Base-by-base conservation (phyloP, 2,888 invertebrate species). In the Meiosimyza decipiens region DNA sequence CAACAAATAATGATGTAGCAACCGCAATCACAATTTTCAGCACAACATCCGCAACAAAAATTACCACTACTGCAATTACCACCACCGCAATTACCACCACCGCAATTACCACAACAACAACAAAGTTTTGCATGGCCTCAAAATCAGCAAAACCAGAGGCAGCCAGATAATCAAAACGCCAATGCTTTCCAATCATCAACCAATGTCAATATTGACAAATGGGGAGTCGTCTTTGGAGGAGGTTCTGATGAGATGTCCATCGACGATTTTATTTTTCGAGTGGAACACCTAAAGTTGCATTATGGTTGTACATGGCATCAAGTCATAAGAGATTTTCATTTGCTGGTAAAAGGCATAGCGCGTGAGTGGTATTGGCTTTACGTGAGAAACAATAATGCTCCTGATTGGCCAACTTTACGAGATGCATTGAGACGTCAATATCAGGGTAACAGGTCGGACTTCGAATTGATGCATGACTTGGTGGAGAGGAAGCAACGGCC, bases 331-430 rank as follows among this genome's bases (percentile, higher is more conserved):
- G 64, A 74, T 5, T 71, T 74, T 15, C 68, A 74, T 50, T 13
- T 33, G 1, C 54, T 71, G 13, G 16, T 74, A 1, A 22, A 11
- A 6, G 74, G 71, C 0, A 18, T 22, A 18, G 74, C 69, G 2
- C 49, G 49, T 16, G 69, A 70, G 4, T 74, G 73, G 73, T 68
- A 67, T 49, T 74, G 71, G 73, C 22, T 57, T 3, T 49, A 28
- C 47, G 6, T 69, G 11, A 67, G 33, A 40, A 16, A 4, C 1
- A 55, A 54, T 15, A 15, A 15, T 1, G 40, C 40, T 12, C 33
- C 7, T 1, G 33, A 69, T 22, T 72, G 72, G 69, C 9, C 64
- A 2, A 18, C 55, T 1, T 15, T 72, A 22, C 59, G 50, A 49
- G 4, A 49, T 0, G 67, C 55, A 0, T 15, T 68, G 11, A 28